Base-by-base conservation (phyloP, 2,797 vertebrate species). In the Poecilia picta region DNA sequence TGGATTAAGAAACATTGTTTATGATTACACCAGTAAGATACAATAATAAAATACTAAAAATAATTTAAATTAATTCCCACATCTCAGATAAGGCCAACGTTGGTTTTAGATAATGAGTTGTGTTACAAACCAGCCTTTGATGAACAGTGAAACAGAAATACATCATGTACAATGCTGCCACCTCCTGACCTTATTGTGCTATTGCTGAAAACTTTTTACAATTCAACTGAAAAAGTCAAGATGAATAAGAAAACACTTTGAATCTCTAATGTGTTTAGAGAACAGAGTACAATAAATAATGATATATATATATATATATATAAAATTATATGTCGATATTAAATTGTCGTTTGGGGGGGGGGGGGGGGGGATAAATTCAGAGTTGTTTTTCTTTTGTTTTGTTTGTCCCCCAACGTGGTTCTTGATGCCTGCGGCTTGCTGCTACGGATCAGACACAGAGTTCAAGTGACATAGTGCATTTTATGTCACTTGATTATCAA, bases 111-210 rank as follows among this genome's bases (percentile, higher is more conserved):
- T 36, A 64, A 36, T 18, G 31, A 36, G 13, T 5, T 8, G 33
- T 33, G 36, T 41, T 10, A 25, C 4, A n/a, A 5, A 59, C n/a
- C 8, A 46, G 0, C 25, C 12, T 62, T 70, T 68, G 5, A 2
- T 28, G 76, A 6, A 62, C 39, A 25, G 2, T 41, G 8, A 1
- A 36, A 31, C 64, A 13, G 7, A 74, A 12, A 4, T 2, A 83
- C 86, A 25, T 5, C 15, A 36, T 72, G 74, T 86, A 73, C 72
- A 90, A 85, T 81, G 72, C 10, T 85, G 83, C 81, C 93, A 89
- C 88, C 94, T 91, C 1, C 83, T 94, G 94, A 83, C 31, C 7
- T 25, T 23, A 41, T 64, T 55, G 15, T 78, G 74, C 1, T 66
- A 86, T 16, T 78, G 75, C 66, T 66, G 6, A 57, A 49, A 36